Base-by-base conservation (phyloP, 2,797 vertebrate genomes). In the Neosalanx taihuensis region DNA sequence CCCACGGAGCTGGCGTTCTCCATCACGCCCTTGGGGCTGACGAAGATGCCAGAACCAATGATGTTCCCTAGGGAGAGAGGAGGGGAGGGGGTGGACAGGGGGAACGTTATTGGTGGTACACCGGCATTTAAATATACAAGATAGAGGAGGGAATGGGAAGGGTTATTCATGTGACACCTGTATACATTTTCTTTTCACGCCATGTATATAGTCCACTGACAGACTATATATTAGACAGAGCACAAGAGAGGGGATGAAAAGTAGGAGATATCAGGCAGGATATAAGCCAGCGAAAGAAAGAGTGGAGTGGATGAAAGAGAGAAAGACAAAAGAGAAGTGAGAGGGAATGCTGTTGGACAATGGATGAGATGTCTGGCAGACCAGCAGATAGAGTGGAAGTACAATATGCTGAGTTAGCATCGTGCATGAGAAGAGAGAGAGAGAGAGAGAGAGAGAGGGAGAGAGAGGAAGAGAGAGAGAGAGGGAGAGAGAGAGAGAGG, bases 1-100 rank as follows among this genome's bases (percentile, higher is more conserved):
- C 96, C 96, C 81, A 97, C 96, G 0, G 95, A 96, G 83, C 95
- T 96, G 0, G 94, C 95, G 1, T 97, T 96, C 87, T 97, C 96
- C 91, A 97, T 64, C 72, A 97, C 96, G 0, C 96, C 96, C 85
- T 97, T 97, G 0, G 96, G 96, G 2, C 96, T 97, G 70, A 97
- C 96, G 31, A 97, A 97, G 89, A 97, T 97, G 73, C 96, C 96
- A 0, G 96, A 97, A 76, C 96, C 96, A 1, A 97, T 97, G 69
- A 97, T 97, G 87, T 97, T 97, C 77, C 96, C 96, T 97, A 83
- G 1, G n/a, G 77, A 37, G 46, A 29, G 26, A 13, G 35, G 53
- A 17, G 59, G 23, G 23, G 23, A 1, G 23, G 23, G 23, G 23
- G 23, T 26, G 23, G 23, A 26, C 23, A 26, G 23, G 37, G 64